These are phyloP conservation scores for Callipepla squamata DNA, from an alignment of 2,113 vertebrate genomes.

Conservation along the genomic window DNA sequence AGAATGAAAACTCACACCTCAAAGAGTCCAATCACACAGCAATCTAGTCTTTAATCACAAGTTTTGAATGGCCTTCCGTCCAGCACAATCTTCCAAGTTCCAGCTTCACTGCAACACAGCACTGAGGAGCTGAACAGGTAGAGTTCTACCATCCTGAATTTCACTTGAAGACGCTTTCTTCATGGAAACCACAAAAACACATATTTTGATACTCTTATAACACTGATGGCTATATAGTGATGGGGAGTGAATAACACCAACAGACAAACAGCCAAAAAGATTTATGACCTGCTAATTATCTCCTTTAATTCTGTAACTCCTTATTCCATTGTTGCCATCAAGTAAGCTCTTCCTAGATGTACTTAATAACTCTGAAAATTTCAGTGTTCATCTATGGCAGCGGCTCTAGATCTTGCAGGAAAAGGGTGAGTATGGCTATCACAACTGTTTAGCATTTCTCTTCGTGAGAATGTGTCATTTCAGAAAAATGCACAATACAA, in stretches of 20 bases:
- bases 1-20: background rate
- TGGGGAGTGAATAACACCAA: background rate
- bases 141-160: background rate
- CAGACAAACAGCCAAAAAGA: background rate
- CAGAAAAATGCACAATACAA: background rate
- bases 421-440: background rate
- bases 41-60: accelerated
- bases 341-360: background rate
- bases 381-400: background rate
- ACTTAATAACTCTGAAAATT: background rate
- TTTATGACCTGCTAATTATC: background rate
- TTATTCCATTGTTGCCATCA: background rate
- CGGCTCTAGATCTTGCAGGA: background rate
- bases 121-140: background rate
- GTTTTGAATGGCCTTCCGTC: background rate
- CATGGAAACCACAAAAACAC: background rate
- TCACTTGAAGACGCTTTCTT: background rate
- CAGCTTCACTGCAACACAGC: background rate
- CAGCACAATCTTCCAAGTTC: background rate
- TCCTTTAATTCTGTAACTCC: background rate
- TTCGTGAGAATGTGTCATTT: background rate
- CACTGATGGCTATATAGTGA: background rate
- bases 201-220: background rate
- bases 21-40: background rate
- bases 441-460: background rate